Conservation (phyloP, 2,113 vertebrate genomes). For the Sphaerodactylus townsendi region DNA sequence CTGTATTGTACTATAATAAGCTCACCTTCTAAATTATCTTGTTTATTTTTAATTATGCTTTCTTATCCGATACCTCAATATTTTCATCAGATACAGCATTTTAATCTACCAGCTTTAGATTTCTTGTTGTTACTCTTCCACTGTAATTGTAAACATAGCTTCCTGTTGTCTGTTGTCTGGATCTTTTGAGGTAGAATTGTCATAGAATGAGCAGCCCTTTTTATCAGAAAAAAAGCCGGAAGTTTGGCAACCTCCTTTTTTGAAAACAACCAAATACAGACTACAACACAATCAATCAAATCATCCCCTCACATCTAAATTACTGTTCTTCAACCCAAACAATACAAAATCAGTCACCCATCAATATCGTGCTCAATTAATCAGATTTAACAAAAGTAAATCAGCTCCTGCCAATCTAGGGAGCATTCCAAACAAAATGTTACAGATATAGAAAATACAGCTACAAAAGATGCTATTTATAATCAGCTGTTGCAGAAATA, state of each 20-base stretch:
- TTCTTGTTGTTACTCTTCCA: neutral
- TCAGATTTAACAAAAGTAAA: neutral
- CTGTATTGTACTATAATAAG: neutral
- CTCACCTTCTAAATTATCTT: neutral
- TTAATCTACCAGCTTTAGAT: neutral
- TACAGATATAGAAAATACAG: neutral
- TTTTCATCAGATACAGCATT: neutral
- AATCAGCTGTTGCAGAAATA: neutral
- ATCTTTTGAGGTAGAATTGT: neutral
- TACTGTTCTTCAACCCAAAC: neutral
- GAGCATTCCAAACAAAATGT: neutral
- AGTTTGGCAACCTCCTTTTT: neutral
- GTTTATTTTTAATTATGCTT: neutral
- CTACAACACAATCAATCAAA: neutral
- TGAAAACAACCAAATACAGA: neutral
- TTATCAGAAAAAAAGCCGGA: neutral
- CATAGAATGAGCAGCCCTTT: neutral
- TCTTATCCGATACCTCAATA: neutral
- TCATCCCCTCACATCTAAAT: neutral
- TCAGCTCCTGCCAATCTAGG: too few relatives aligned
- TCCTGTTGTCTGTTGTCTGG: neutral
- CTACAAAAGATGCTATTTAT: neutral
- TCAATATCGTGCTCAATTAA: neutral
- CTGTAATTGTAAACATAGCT: neutral
- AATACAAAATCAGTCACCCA: neutral